phyloP scores from a whole-genome alignment of 2,888 invertebrate genomes.

The Dorcus hopei region DNA sequence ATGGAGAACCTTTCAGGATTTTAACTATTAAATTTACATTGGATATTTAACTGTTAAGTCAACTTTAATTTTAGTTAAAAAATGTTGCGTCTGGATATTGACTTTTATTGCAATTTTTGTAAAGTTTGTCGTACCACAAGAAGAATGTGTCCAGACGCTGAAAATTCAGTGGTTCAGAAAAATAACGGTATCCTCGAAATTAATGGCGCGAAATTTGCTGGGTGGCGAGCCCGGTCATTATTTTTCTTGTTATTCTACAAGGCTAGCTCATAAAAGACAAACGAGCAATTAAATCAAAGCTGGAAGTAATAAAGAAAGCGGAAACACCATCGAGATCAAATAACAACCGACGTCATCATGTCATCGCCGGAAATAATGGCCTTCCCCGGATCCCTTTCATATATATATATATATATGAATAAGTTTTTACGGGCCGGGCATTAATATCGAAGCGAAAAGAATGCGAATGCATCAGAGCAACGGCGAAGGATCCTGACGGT shows the following conservation, averaged over 20 bases:
- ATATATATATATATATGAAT: conserved; percentile 23
- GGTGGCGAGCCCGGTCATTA: conserved; percentile 12
- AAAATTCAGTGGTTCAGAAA: too few relatives aligned
- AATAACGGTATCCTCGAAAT: too few relatives aligned
- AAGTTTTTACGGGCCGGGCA: conserved; percentile 29
- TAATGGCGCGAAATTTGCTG: conserved; percentile 9
- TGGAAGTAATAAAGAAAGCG: conserved; percentile 36
- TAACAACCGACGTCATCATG: conserved; percentile 36
- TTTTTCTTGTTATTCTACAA: conserved; percentile 17
- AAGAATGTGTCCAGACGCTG: too few relatives aligned
- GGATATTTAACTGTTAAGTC: too few relatives aligned
- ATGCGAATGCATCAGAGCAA: conserved; percentile 30
- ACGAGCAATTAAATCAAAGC: conserved; percentile 45
- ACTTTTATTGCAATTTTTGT: too few relatives aligned
- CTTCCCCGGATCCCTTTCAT: conserved; percentile 26
- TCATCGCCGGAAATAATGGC: conserved; percentile 37
- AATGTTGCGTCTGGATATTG: too few relatives aligned
- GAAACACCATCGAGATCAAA: conserved; percentile 33
- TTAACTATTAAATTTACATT: too few relatives aligned
- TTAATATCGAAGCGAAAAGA: conserved; percentile 37
- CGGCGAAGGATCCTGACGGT: conserved; percentile 15
- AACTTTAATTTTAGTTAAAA: too few relatives aligned
- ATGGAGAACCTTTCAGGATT: too few relatives aligned
- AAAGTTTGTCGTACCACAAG: too few relatives aligned
- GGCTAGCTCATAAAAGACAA: conserved; percentile 35